phyloP scores from a whole-genome alignment of 2,888 invertebrate species.

The Oscheius sp. region DNA sequence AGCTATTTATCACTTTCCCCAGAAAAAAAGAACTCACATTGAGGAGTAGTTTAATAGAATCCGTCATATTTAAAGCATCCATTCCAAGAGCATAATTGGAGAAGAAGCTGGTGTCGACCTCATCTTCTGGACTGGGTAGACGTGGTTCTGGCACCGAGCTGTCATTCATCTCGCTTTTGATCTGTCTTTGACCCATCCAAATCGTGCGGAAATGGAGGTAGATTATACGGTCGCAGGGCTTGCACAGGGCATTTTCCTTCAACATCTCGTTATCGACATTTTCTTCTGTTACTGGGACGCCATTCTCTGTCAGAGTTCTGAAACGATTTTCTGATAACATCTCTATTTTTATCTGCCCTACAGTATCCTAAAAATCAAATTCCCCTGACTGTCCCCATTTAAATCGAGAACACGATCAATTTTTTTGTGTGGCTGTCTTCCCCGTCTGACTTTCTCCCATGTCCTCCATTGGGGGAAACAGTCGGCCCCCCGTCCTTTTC shows the following conservation, averaged over 20 bases:
- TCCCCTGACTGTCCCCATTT: too few relatives aligned
- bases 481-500: too few relatives aligned
- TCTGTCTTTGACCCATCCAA: slow-evolving; percentile 33
- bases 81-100: slow-evolving; percentile 5
- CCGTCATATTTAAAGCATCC: slow-evolving; percentile 15
- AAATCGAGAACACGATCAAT: too few relatives aligned
- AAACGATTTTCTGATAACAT: too few relatives aligned
- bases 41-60: slow-evolving; percentile 11
- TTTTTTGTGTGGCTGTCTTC: too few relatives aligned
- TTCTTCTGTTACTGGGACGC: slow-evolving; percentile 26
- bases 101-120: slow-evolving; percentile 20
- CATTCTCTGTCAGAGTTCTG: slow-evolving; percentile 18
- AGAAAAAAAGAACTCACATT: background rate
- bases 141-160: slow-evolving; percentile 26
- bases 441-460: too few relatives aligned
- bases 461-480: too few relatives aligned
- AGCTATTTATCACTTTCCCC: background rate
- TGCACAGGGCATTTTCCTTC: slow-evolving; percentile 27
- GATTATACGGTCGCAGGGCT: slow-evolving; percentile 31
- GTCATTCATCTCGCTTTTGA: slow-evolving; percentile 26
- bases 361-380: too few relatives aligned
- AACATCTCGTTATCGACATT: slow-evolving; percentile 29
- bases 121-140: slow-evolving; percentile 24
- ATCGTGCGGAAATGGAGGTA: slow-evolving; percentile 24
- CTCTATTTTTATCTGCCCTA: too few relatives aligned